Conservation (phyloP, 2,888 invertebrate species). For the Cylloceria caligata region DNA sequence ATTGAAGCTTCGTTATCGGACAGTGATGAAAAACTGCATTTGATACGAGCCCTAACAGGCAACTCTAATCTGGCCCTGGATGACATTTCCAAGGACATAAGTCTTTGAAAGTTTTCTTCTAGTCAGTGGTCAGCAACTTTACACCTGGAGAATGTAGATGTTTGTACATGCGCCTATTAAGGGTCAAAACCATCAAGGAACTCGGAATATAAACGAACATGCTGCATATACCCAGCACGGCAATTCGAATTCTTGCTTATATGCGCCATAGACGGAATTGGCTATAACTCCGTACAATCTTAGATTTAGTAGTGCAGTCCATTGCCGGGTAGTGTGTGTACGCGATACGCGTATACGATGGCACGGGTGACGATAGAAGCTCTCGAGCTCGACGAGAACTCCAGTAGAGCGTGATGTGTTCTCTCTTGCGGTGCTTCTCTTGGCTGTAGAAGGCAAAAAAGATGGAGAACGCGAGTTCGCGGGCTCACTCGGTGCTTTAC, state of each 20-base stretch:
- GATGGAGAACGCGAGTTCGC: slow-evolving; percentile 64
- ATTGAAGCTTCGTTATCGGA: no score
- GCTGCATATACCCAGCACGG: background rate
- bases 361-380: slow-evolving; percentile 66
- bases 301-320: background rate
- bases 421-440: slow-evolving; percentile 59
- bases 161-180: background rate
- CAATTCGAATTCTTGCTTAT: slow-evolving; percentile 18
- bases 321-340: slow-evolving; percentile 4
- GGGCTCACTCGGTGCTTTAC: slow-evolving; percentile 73
- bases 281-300: slow-evolving; percentile 4
- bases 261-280: slow-evolving; percentile 16
- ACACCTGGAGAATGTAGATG: no score
- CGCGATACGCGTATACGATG: slow-evolving; percentile 53
- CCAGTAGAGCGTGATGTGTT: slow-evolving; percentile 54
- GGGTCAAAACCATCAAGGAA: background rate
- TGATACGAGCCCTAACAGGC: no score
- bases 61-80: no score
- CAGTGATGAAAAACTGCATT: no score
- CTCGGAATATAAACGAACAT: background rate
- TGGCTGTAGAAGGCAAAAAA: slow-evolving; percentile 71
- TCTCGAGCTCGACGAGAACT: slow-evolving; percentile 59
- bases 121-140: no score
- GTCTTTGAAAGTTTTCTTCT: no score
- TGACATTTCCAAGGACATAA: no score